phyloP scores from a whole-genome alignment of 2,797 vertebrate species.

The Borostomias antarcticus region DNA sequence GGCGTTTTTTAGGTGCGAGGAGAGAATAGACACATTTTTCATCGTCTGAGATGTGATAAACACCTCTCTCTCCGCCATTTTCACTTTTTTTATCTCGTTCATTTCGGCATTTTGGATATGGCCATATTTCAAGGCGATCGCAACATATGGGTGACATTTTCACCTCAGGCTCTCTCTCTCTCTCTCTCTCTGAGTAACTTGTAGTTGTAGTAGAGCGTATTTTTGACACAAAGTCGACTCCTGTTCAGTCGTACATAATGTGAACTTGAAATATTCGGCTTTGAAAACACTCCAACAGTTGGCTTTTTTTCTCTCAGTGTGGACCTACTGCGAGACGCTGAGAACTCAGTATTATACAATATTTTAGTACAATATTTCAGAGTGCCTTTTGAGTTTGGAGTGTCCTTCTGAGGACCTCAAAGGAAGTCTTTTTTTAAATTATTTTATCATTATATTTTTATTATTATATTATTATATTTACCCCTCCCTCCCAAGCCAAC shows the following conservation, averaged over 20 bases:
- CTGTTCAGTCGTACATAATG: constrained; percentile 23
- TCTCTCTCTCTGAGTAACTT: not conserved
- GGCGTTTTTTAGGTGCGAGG: constrained; percentile 23
- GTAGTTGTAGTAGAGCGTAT: not conserved
- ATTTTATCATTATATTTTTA: no score
- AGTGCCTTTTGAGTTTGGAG: constrained; percentile 28
- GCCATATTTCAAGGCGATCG: constrained; percentile 29
- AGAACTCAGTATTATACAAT: constrained; percentile 46
- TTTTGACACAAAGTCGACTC: constrained; percentile 26
- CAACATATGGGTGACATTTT: constrained; percentile 18
- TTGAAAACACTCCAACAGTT: constrained; percentile 35
- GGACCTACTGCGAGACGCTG: constrained; percentile 33
- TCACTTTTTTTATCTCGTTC: constrained; percentile 36
- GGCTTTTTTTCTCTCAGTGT: constrained; percentile 19
- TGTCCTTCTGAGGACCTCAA: constrained; percentile 37
- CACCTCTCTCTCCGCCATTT: constrained; percentile 26
- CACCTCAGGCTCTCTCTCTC: not conserved
- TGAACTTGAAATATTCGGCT: constrained; percentile 33
- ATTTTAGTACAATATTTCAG: no score
- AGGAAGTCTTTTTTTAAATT: constrained; percentile 41
- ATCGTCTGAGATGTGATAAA: constrained; percentile 36
- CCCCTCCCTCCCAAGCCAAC: constrained; percentile 21
- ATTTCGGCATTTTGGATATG: constrained; percentile 36
- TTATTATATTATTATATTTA: no score
- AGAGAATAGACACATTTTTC: constrained; percentile 29